Evolutionary conservation across 2,888 invertebrate species (phyloP).

Genomic region (Ectemnius cavifrons): DNA sequence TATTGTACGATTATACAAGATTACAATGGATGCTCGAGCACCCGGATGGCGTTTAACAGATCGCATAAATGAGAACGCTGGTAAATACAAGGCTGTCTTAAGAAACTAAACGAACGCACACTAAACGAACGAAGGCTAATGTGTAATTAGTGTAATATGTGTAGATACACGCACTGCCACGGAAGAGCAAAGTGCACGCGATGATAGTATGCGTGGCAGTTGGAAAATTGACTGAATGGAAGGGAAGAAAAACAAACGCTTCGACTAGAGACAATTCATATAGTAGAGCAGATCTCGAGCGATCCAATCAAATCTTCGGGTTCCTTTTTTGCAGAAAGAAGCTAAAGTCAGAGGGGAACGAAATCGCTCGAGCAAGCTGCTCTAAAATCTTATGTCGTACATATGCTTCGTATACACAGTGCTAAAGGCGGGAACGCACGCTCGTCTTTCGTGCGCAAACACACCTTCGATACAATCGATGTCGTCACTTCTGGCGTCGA

Average conservation of each 20-base stretch:
- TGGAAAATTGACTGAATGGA: background rate
- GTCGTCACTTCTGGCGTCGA: constrained; percentile 3
- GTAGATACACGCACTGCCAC: background rate
- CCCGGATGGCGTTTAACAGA: constrained; percentile 1
- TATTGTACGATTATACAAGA: constrained; percentile 14
- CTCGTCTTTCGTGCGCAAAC: background rate
- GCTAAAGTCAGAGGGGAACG: constrained; percentile 4
- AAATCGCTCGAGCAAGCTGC: background rate
- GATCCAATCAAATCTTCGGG: constrained; percentile 21
- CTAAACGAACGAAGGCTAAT: too few species aligned
- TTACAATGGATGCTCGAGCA: constrained; percentile 12
- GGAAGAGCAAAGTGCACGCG: background rate
- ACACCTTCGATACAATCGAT: constrained; percentile 1
- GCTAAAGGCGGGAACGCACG: constrained; percentile 13
- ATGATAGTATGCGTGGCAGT: too few species aligned
- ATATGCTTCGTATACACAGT: constrained; percentile 25
- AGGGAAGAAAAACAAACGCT: constrained; percentile 31
- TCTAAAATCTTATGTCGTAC: background rate
- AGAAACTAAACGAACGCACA: too few species aligned
- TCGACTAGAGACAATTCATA: constrained; percentile 61
- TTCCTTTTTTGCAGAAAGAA: constrained; percentile 18
- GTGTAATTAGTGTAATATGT: too few species aligned
- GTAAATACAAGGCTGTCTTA: too few species aligned
- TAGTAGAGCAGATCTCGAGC: constrained; percentile 42
- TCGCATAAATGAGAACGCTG: too few species aligned